Conservation (phyloP, 2,113 vertebrate genomes). For the Numenius arquata region DNA sequence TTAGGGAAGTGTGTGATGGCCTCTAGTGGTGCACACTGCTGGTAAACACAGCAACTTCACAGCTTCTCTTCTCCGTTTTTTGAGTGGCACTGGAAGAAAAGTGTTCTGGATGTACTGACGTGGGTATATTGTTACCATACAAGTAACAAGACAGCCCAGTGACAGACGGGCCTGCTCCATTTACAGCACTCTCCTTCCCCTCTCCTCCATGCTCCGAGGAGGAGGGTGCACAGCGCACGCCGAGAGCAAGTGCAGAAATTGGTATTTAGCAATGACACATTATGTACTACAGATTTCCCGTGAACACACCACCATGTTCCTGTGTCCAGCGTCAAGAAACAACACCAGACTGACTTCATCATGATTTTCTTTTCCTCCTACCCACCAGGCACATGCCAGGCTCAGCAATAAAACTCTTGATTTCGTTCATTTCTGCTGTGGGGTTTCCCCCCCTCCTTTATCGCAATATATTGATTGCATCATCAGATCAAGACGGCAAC, state of each 20-base stretch:
- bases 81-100: neutral
- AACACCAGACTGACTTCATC: neutral
- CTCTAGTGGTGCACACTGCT: neutral
- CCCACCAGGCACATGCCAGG: neutral
- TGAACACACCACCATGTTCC: neutral
- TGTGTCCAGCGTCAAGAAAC: neutral
- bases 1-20: slow-evolving; percentile 37
- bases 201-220: neutral
- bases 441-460: neutral
- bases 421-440: neutral
- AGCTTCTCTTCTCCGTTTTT: neutral
- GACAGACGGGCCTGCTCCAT: neutral
- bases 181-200: neutral
- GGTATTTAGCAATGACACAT: neutral
- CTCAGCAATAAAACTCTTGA: neutral
- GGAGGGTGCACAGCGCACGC: fast-evolving
- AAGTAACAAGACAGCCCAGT: slow-evolving; percentile 49
- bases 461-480: neutral
- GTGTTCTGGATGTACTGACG: slow-evolving; percentile 16
- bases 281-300: neutral
- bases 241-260: neutral
- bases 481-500: neutral
- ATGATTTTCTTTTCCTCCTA: neutral
- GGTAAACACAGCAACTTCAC: neutral
- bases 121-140: neutral